Conservation (phyloP, 2,888 invertebrate genomes). For the Octodonta nipae region DNA sequence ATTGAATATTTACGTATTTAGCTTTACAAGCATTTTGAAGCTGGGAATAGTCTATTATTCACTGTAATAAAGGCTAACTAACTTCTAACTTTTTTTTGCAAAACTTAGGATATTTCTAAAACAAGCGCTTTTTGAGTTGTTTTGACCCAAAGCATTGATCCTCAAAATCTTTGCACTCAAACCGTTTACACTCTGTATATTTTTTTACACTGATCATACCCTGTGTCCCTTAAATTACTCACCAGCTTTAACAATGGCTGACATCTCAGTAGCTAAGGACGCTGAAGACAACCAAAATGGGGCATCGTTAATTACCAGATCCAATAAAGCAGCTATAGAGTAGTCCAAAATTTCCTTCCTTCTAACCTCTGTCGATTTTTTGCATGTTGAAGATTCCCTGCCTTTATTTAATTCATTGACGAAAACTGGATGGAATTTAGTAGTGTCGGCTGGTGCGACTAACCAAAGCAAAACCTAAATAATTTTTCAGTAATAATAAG, state of each 20-base stretch:
- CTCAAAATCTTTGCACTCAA: too few relatives aligned
- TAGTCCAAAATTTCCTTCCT: constrained; percentile 53
- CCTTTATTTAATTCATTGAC: constrained; percentile 62
- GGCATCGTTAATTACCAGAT: constrained; percentile 38
- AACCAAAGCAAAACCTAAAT: constrained; percentile 65
- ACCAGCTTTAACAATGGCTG: constrained; percentile 56
- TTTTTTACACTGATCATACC: too few relatives aligned
- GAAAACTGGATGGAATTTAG: constrained; percentile 71
- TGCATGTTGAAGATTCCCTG: constrained; percentile 54
- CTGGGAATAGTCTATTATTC: too few relatives aligned
- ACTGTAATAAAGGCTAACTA: too few relatives aligned
- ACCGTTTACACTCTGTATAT: too few relatives aligned
- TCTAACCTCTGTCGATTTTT: constrained; percentile 55
- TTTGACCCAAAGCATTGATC: too few relatives aligned
- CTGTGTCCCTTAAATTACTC: constrained; percentile 14
- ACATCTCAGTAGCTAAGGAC: constrained; percentile 53
- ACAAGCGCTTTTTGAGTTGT: too few relatives aligned
- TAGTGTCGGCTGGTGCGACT: constrained; percentile 65
- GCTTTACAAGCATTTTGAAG: too few relatives aligned
- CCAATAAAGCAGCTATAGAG: constrained; percentile 22
- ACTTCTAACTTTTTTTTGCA: too few relatives aligned
- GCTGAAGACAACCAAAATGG: constrained; percentile 55
- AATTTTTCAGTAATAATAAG: too few relatives aligned
- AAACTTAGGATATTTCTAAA: too few relatives aligned
- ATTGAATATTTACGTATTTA: too few relatives aligned